Base-by-base conservation (phyloP, 2,113 vertebrate genomes). In the Boulengeromyrus knoepffleri region DNA sequence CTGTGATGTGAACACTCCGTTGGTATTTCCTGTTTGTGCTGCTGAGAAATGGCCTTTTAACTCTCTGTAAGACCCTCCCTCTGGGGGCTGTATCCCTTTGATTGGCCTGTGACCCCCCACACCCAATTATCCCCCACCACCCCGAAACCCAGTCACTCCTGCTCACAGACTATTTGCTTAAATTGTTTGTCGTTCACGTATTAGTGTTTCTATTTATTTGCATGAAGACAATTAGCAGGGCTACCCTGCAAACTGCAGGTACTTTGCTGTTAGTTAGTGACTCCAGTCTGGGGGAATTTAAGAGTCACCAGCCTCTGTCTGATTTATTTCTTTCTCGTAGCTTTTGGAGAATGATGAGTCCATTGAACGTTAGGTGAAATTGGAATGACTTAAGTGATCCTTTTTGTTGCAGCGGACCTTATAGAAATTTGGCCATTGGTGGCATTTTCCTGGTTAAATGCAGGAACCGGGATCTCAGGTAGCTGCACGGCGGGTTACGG, bases 1-100 rank as follows among this genome's bases (percentile, higher is more conserved):
- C 27, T 49, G 83, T 83, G 91, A 91, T 92, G 91, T 92, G 93
- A 93, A 92, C 46, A 58, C 89, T 89, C 83, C 89, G 86, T 88
- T 91, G 91, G 92, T 93, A 94, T 94, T 94, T 93, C 92, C 93
- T 93, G 92, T 93, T 94, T 93, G 91, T 88, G 53, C 91, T 91
- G 85, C 46, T 31, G 83, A 85, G 89, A 91, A 91, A 86, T 88
- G 90, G 89, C 93, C 92, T 93, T 93, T 93, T 91, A 93, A 92
- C 92, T 92, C 85, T 89, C 62, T 74, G 5, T 83, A 70, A 91
- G 77, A 62, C 92, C 47, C 66, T 90, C 91, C 91, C 92, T 52
- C 89, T 87, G 92, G 91, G 91, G 90, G 47, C 27, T 74, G 17
- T 50, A 52, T 10, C 58, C 52, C 53, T 84, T 56, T 88, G 58